Base-by-base conservation (phyloP, 2,888 invertebrate genomes). In the Caenorhabditis doughertyi region DNA sequence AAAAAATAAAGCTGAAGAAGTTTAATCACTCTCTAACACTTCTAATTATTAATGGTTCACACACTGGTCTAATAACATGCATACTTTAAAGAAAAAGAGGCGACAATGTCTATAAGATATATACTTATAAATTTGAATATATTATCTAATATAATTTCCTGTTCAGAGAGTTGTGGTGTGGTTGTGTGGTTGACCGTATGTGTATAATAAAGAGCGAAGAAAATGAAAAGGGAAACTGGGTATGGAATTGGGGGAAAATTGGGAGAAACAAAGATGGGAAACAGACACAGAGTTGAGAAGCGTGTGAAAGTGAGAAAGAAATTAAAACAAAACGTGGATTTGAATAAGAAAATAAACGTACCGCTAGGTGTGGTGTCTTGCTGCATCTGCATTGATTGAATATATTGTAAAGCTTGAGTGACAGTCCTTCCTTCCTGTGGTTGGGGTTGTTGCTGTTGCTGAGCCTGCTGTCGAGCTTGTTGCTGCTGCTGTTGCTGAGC, bases 281-380 rank as follows among this genome's bases (percentile, higher is more conserved):
- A 44, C 44, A 51, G 68, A 77, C 77, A 77, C 51, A 77, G 53
- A 77, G 68, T 62, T 51, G 58, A 53, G 53, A 68, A 65, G 51
- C 51, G 58, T 49, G 67, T 67, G 62, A 68, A 27, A 44, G 60
- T 62, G 60, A 51, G 62, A 29, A 60, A 23, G 13, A 58, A 58
- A 23, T 27, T 11, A 25, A 60, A 39, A 60, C 60, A 60, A 23
- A 51, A 60, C 23, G 42, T 42, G 42, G 23, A 70, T 25, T 51
- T 42, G 21, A 25, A 49, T 35, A 5, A 65, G n/a, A 29, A 71
- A 67, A 58, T 9, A 39, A 72, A 51, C 70, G 21, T 79, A 71
- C 81, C 81, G 83, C 32, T 81, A 5, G 42, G 25, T 32, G 70
- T 49, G 18, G n/a, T 68, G 5, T 5, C 32, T 35, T 73, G 71